phyloP scores from a whole-genome alignment of 1,140 invertebrate genomes.

The Ceratina japonica region DNA sequence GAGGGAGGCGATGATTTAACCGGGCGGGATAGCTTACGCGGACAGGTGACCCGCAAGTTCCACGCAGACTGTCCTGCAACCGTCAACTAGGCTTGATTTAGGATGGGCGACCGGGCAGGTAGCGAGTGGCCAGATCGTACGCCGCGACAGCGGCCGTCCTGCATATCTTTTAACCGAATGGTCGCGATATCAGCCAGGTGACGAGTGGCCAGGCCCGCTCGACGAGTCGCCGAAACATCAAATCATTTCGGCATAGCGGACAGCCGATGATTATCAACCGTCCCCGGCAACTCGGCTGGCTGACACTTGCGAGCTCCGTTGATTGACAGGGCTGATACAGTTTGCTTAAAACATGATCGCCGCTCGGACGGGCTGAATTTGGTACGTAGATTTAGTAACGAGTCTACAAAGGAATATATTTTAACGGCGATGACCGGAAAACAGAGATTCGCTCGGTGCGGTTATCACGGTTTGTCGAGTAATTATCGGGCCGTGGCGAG shows the following conservation, averaged over 20 bases:
- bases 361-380: no score
- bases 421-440: constrained; percentile 19
- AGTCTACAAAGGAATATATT: not conserved
- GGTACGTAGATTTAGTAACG: no score
- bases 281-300: no score
- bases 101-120: constrained; percentile 38
- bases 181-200: constrained; percentile 43
- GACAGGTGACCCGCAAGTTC: constrained; percentile 66
- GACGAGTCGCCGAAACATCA: constrained; percentile 58
- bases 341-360: no score
- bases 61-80: constrained; percentile 60
- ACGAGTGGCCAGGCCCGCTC: constrained; percentile 41
- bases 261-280: not conserved
- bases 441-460: not conserved
- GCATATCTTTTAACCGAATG: constrained; percentile 58
- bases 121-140: constrained; percentile 29
- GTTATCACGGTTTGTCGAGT: constrained; percentile 15
- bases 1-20: constrained; percentile 59
- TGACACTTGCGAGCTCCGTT: no score
- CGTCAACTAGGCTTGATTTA: constrained; percentile 63
- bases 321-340: no score
- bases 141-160: constrained; percentile 42
- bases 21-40: constrained; percentile 48
- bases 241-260: constrained; percentile 44
- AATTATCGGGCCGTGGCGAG: constrained; percentile 41